Conservation (phyloP, 2,113 vertebrate genomes). For the Macaca mulatta region DNA sequence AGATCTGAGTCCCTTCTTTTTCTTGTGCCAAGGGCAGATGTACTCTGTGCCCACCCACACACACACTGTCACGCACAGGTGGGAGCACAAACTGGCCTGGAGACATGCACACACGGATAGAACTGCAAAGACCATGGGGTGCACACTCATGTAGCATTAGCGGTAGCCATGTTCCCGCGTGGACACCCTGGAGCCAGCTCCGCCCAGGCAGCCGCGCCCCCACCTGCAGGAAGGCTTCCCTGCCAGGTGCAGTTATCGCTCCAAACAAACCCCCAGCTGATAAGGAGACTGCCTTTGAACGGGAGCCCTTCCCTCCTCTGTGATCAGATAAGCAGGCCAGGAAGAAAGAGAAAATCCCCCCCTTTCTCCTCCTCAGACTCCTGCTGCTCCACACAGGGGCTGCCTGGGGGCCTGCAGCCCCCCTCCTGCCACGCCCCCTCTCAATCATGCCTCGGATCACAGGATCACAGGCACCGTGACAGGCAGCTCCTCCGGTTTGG, state of each 20-base stretch:
- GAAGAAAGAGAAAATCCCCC: constrained; percentile 72
- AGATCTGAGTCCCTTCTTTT: not conserved
- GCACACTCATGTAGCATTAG: not conserved
- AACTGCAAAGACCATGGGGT: not conserved
- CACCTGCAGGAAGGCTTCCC: constrained; percentile 44
- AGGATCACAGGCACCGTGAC: constrained; percentile 72
- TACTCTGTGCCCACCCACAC: not conserved
- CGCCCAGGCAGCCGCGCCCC: not conserved
- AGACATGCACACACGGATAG: fast-evolving
- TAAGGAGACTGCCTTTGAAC: constrained; percentile 77
- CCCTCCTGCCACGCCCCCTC: not conserved
- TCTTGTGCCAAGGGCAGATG: not conserved
- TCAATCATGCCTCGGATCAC: constrained; percentile 53
- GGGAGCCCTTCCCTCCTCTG: constrained; percentile 36
- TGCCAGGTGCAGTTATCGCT: constrained; percentile 67
- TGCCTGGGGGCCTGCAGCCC: constrained; percentile 59
- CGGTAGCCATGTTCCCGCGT: not conserved
- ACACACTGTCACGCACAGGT: not conserved
- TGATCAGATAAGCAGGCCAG: constrained; percentile 69
- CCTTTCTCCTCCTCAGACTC: constrained; percentile 40
- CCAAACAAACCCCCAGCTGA: constrained; percentile 74
- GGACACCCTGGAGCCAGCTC: not conserved
- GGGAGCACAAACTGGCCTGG: not conserved
- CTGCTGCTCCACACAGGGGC: constrained; percentile 31
- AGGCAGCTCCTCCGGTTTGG: constrained; percentile 76